Conservation (phyloP, 2,888 invertebrate species). For the Tromatobia lineatoria region DNA sequence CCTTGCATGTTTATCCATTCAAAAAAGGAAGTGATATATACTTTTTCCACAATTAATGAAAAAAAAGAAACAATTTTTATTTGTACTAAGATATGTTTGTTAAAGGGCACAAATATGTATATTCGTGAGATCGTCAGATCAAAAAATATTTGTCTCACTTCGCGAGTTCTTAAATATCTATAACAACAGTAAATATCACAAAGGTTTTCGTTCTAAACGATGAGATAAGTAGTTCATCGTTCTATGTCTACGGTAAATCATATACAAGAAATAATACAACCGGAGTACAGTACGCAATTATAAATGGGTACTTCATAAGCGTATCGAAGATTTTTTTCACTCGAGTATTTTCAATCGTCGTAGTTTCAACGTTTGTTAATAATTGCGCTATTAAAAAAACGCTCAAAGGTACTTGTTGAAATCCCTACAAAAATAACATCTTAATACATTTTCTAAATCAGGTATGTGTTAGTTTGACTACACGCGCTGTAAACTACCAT, state of each 20-base stretch:
- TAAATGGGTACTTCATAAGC: constrained; percentile 31
- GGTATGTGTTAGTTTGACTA: constrained; percentile 12
- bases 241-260: constrained; percentile 26
- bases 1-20: not conserved
- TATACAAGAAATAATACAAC: constrained; percentile 18
- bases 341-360: constrained; percentile 27
- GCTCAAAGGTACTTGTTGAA: constrained; percentile 18
- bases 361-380: constrained; percentile 1
- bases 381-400: not conserved
- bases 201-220: constrained; percentile 52
- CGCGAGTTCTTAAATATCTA: constrained; percentile 54
- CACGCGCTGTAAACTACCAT: constrained; percentile 1
- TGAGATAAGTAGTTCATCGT: constrained; percentile 30
- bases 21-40: not conserved
- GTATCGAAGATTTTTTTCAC: constrained; percentile 29
- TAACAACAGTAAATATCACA: constrained; percentile 69
- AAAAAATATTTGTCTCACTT: constrained; percentile 31
- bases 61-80: constrained; percentile 22
- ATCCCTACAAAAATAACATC: not conserved
- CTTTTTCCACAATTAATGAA: not conserved
- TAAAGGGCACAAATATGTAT: constrained; percentile 28
- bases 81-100: constrained; percentile 42
- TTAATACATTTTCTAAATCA: not conserved
- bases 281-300: not conserved
- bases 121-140: constrained; percentile 23